A percentile compares a stretch with the other conserved stretches of the same genome.
Conservation (phyloP, 92 coral and sea anemone species). For the Phenganax marumi region DNA sequence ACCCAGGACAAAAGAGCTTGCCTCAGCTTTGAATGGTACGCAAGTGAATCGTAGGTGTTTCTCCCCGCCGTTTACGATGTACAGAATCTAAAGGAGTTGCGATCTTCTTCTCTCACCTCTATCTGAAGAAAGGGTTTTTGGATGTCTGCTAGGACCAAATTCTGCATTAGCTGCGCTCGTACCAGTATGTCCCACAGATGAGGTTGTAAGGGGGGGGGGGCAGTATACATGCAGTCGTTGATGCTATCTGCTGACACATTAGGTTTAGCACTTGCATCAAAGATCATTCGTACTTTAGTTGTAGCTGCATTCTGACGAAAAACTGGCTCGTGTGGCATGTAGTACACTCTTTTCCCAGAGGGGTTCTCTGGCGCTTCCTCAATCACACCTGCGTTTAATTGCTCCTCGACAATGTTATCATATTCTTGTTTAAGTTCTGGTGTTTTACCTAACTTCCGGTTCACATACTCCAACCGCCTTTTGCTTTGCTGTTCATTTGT, state of each 20-base stretch:
- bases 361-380: neutral
- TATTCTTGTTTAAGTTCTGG: constrained; percentile 4
- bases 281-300: neutral
- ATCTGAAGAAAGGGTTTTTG: constrained; percentile 54
- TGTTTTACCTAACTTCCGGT: constrained; percentile 36
- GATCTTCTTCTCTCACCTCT: neutral
- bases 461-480: constrained; percentile 39
- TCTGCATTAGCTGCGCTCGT: neutral
- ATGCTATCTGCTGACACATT: neutral
- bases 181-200: neutral
- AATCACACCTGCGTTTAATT: neutral
- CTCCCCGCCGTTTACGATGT: constrained; percentile 27
- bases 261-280: constrained; percentile 47
- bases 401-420: neutral
- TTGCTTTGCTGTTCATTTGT: constrained; percentile 52
- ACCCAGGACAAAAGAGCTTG: constrained; percentile 52
- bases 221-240: neutral
- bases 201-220: neutral
- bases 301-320: neutral
- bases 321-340: neutral
- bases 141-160: neutral
- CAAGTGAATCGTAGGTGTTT: constrained; percentile 61
- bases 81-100: neutral
- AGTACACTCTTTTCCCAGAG: neutral
- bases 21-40: constrained; percentile 61